Conservation (phyloP, 2,888 invertebrate species). For the Leptura quadrifasciata region DNA sequence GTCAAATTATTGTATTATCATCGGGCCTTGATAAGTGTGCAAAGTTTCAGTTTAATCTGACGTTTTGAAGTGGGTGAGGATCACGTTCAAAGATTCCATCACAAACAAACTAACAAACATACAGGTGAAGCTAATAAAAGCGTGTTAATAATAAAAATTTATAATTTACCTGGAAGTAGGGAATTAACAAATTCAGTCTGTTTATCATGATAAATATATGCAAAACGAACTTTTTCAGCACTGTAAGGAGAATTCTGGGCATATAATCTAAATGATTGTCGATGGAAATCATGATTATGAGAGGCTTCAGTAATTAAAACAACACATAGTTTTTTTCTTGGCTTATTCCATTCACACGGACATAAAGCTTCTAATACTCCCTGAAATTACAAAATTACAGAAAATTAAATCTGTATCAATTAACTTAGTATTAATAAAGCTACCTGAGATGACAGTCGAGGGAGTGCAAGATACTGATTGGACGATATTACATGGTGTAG, state of each 20-base stretch:
- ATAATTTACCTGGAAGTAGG: constrained; percentile 77
- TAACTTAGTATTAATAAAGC: constrained; percentile 5
- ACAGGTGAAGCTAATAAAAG: no score
- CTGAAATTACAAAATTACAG: constrained; percentile 68
- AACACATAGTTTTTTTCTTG: constrained; percentile 84
- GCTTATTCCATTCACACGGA: constrained; percentile 90
- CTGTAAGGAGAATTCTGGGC: constrained; percentile 82
- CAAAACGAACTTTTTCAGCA: constrained; percentile 84
- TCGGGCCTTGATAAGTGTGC: no score
- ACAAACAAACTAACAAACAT: no score
- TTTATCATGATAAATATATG: constrained; percentile 90
- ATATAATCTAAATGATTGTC: constrained; percentile 83
- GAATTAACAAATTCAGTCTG: constrained; percentile 90
- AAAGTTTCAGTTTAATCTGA: no score
- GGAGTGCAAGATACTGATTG: constrained; percentile 91
- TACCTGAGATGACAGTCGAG: constrained; percentile 94
- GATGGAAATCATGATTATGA: constrained; percentile 77
- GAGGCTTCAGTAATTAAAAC: constrained; percentile 85
- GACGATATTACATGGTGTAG: constrained; percentile 91
- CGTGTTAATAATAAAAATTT: no score
- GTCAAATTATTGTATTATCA: no score
- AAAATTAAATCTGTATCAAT: not conserved
- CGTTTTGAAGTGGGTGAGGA: no score
- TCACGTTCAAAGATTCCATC: no score
- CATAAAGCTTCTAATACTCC: constrained; percentile 88